Evolutionary conservation across 2,888 invertebrate genomes (phyloP), one percentile per base, ranked within the genome.

Genomic region (Ectropis crepuscularia): DNA sequence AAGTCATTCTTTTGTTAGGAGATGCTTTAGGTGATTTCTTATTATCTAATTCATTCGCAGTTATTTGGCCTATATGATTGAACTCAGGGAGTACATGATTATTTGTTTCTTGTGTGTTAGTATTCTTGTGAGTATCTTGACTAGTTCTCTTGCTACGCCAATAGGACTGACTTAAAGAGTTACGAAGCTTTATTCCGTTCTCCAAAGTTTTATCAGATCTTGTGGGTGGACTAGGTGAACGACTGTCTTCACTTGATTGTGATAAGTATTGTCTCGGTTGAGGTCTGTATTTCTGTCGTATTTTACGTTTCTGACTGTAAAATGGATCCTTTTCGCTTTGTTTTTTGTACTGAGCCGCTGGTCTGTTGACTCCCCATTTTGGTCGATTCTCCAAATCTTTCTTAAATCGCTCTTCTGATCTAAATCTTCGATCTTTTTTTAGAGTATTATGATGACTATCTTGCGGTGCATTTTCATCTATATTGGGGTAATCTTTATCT

Each of bases 321-420:
- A 96, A 95, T 0, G 97, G 97, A 90, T 98, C 98, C 77, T 97
- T 96, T 83, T 98, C 98, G 78, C 97, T 97, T 87, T 98, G 97
- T 79, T 97, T 97, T 65, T 97, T 94, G 80, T 97, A 98, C 75
- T 97, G 95, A 8, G 96, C 96, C 36, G 95, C 95, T 6, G 97
- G 97, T 70, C 95, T 93, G 75, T 96, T 96, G 2, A 95, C 96
- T 47, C 96, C 95, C 96, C 96, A 95, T 87, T 96, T 95, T 9
- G 96, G 95, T 62, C 96, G 92, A 82, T 94, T 94, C 79, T 94
- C 94, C 75, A 95, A 88, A 76, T 92, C 90, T 85, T 94, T 93
- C 81, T 94, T 93, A 62, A 83, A 91, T 62, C 93, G 85, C 75
- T 94, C 94, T 69, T 94, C 93, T 6, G 94, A 93, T 60, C 94